Evolutionary conservation across 2,888 invertebrate genomes (phyloP).

Genomic region (Epirrita christyi): DNA sequence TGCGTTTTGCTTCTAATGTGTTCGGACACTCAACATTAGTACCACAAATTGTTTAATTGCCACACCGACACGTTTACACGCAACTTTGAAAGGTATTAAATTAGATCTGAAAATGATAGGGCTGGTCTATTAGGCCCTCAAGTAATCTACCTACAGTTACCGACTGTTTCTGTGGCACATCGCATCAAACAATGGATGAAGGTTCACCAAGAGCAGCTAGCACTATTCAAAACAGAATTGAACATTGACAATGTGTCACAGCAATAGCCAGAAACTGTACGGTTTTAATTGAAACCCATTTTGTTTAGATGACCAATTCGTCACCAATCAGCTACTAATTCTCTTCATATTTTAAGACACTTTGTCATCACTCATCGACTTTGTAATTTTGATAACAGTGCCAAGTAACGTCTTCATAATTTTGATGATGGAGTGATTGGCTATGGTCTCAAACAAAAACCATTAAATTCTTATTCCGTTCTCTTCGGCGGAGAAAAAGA

Average conservation of each 20-base stretch:
- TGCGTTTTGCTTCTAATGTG: constrained; percentile 74
- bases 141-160: not conserved
- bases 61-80: constrained; percentile 57
- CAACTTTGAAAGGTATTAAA: constrained; percentile 38
- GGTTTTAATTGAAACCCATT: no score
- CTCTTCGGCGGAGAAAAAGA: constrained; percentile 53
- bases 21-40: constrained; percentile 44
- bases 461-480: constrained; percentile 74
- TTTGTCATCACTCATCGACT: no score
- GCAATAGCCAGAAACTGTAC: no score
- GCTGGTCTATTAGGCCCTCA: constrained; percentile 4
- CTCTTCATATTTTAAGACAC: no score
- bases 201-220: not conserved
- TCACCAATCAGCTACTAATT: no score
- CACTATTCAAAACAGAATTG: not conserved
- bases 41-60: constrained; percentile 77
- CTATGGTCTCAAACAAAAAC: constrained; percentile 68
- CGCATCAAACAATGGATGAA: not conserved
- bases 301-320: no score
- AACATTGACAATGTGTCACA: not conserved
- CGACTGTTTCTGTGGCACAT: not conserved
- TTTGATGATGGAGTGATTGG: constrained; percentile 77
- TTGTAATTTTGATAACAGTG: no score
- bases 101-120: constrained; percentile 27
- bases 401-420: constrained; percentile 57